Evolutionary conservation across 2,113 vertebrate genomes (phyloP), one percentile per base, ranked within the genome.

Genomic region (Corythoichthys haematopterus): DNA sequence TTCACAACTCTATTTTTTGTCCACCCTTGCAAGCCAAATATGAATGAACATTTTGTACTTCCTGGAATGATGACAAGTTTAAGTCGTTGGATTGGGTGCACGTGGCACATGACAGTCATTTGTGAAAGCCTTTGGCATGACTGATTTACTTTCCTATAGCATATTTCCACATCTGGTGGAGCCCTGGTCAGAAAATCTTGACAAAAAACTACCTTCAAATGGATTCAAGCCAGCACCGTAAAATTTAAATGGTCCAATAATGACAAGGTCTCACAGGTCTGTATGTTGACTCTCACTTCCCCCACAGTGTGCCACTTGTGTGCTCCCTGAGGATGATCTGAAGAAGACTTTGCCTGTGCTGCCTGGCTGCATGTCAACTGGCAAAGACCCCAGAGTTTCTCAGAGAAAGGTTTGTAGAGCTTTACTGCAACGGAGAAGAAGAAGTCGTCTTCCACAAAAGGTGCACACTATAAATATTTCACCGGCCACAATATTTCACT

Each of bases 301-400:
- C 20, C 47, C 60, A 72, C 69, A 81, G 77, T 77, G 76, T 82
- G 73, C 83, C 78, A 82, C 74, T 84, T 79, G 71, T 82, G 69
- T 78, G 70, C 68, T 52, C 62, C 75, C 20, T 61, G 75, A 43
- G 63, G 69, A 81, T 69, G 62, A 73, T 81, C 66, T 70, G 69
- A 77, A 78, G 70, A 79, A 70, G 71, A 71, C 66, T 35, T 61
- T 52, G 80, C 46, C 57, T 72, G 81, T 75, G 72, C 78, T 59
- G 37, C 36, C 70, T 82, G 84, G 83, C 84, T 70, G 70, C 5
- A 14, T 66, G 74, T 80, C 79, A 87, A 45, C 20, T 85, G 80
- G 81, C 78, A 71, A 40, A 74, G 68, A 71, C 65, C 58, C 45
- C 28, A 35, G 55, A 60, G 76, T 50, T 68, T 66, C 70, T 73